Conservation (phyloP, 1,140 invertebrate species). For the Andricus grossulariae region DNA sequence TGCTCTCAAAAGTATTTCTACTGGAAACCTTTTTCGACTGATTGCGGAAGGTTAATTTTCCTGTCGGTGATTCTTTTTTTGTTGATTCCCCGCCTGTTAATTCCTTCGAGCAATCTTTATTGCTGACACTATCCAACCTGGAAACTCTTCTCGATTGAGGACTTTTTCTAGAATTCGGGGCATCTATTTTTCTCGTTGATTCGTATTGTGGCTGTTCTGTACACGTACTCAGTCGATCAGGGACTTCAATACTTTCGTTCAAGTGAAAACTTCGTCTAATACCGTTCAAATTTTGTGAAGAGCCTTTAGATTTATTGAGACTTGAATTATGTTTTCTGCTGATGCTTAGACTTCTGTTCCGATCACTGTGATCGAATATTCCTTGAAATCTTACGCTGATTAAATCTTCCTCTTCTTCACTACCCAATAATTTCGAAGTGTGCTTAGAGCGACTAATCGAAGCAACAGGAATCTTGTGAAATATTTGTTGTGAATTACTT, state of each 20-base stretch:
- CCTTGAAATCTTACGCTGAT: neutral
- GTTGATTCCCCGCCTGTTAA: neutral
- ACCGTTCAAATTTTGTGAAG: neutral
- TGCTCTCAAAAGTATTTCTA: too few species aligned
- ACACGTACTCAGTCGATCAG: neutral
- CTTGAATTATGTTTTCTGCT: neutral
- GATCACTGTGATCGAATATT: neutral
- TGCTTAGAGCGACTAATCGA: too few species aligned
- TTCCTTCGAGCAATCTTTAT: too few species aligned
- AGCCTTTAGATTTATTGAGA: too few species aligned
- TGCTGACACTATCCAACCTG: too few species aligned
- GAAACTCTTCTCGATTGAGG: too few species aligned
- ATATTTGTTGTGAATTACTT: too few species aligned
- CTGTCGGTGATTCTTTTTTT: neutral
- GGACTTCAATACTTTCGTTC: neutral
- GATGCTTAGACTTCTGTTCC: neutral
- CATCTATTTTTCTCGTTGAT: too few species aligned
- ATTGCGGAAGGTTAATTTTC: too few species aligned
- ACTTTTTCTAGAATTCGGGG: neutral
- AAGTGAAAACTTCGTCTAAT: neutral
- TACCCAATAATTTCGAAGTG: neutral
- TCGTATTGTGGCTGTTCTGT: neutral
- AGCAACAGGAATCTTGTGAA: too few species aligned
- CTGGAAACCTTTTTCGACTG: too few species aligned
- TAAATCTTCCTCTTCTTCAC: neutral